Evolutionary conservation across 2,888 invertebrate species (phyloP), one percentile per base, ranked within the genome.

Genomic region (Fissipunctia ypsillon): DNA sequence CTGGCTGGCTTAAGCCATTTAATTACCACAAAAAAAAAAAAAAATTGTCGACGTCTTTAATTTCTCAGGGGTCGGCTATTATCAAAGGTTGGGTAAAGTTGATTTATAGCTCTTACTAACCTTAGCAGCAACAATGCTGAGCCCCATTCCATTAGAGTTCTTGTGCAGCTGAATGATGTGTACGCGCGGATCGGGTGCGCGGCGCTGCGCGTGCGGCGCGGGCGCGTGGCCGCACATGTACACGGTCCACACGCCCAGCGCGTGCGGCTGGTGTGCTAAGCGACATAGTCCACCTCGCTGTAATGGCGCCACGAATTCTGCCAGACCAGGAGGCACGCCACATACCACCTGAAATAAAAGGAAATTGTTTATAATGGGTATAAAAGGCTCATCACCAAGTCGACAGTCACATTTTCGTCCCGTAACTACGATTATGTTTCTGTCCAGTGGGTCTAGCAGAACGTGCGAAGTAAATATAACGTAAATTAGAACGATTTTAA

Each of bases 91-190:
- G 45, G 7, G 45, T 45, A 45, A 45, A 45, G 19, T 38, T 38
- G 38, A 38, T 38, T 38, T 38, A 9, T 7, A 38, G 38, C 38
- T 38, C 38, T 38, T 38, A 38, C 5, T 50, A 6, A 98, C 98
- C 97, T 99, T 99, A 41, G 99, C 99, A 16, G 99, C 99, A 6
- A 99, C 99, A 89, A 99, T 99, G 91, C 99, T 99, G 88, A 99
- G 97, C 19, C 99, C 99, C 98, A 99, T 99, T 81, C 99, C 99
- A 90, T 98, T 99, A 80, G 98, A 98, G 90, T 99, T 99, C 96
- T 99, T 99, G 92, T 99, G 98, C 81, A 99, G 97, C 91, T 98
- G 98, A 87, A 99, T 98, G 71, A 98, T 97, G 91, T 98, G 98
- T 76, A 99, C 96, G 54, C 84, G 81, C 43, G 87, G 69, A 76